Base-by-base conservation (phyloP, 2,113 vertebrate genomes). In the Brachyhypopomus gauderio region DNA sequence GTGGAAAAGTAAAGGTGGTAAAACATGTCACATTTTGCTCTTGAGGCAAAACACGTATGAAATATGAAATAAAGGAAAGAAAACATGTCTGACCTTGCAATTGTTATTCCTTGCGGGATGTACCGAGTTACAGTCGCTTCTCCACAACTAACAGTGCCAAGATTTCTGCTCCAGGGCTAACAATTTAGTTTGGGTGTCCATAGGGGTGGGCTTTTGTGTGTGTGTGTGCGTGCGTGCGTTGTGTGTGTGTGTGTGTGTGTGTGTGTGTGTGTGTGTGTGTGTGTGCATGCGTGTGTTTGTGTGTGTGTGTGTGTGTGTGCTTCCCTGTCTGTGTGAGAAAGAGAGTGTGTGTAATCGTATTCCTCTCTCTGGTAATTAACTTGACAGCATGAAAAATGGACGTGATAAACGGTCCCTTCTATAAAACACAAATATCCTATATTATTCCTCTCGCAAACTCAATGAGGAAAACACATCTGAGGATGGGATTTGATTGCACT, bases 371-470 rank as follows among this genome's bases (percentile, higher is more conserved):
- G 84, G 89, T 93, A 93, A 94, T 93, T 93, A 93, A 89, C 90
- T 90, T 92, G 93, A 93, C 93, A 93, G 93, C 92, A 93, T 93
- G 91, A 94, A 91, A 88, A 94, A 93, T 93, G 92, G 89, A 92
- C 90, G 90, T 80, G 91, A 93, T 91, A 90, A 92, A 90, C 91
- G 88, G 90, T 92, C 91, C 90, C 85, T 89, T 90, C 89, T 89
- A 90, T 92, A 87, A 89, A 90, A 90, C 89, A 92, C 88, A 92
- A 90, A 92, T 92, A 91, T 88, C 88, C 87, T 82, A 72, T 87
- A 89, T 89, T 89, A 89, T 89, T 88, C 81, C 76, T 88, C 81
- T 86, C 86, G 79, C 85, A 88, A 87, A 85, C 87, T 86, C 72
- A 3, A 80, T 72, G 84, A 87, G 77, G 69, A 83, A 87, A 89